A percentile compares a stretch with the other conserved stretches of the same genome.
These are phyloP conservation scores for Clarias gariepinus DNA, from an alignment of 2,113 vertebrate species.

Conservation along the genomic window DNA sequence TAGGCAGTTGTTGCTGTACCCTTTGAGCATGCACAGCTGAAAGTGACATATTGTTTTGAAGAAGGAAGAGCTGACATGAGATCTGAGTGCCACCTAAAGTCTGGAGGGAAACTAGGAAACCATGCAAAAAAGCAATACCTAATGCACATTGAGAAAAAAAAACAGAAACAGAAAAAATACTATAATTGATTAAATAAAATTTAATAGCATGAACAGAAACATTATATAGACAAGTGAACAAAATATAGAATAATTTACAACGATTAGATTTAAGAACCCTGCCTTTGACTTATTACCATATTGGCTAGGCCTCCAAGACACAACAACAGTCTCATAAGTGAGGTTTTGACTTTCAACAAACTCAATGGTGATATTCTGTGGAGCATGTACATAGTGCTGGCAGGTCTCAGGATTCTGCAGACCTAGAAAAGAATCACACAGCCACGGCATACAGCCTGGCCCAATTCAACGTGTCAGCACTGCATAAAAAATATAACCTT, in stretches of 20 bases:
- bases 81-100: slow-evolving; percentile 61
- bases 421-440: slow-evolving; percentile 67
- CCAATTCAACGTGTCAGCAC: background rate
- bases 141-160: slow-evolving; percentile 29
- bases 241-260: background rate
- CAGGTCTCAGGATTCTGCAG: slow-evolving; percentile 62
- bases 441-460: slow-evolving; percentile 74
- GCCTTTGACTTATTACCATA: slow-evolving; percentile 62
- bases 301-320: slow-evolving; percentile 74
- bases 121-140: slow-evolving; percentile 75
- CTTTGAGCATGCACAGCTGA: slow-evolving; percentile 57
- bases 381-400: slow-evolving; percentile 71
- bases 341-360: slow-evolving; percentile 55
- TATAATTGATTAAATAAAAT: no score
- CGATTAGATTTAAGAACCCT: background rate
- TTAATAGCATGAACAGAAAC: background rate
- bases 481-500: background rate
- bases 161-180: background rate
- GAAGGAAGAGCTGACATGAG: slow-evolving; percentile 73
- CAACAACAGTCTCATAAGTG: slow-evolving; percentile 62
- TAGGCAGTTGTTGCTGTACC: slow-evolving; percentile 53
- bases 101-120: slow-evolving; percentile 75
- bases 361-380: slow-evolving; percentile 65
- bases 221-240: background rate
- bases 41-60: slow-evolving; percentile 69